Evolutionary conservation across 2,797 vertebrate genomes (phyloP).

Genomic region (Staurois parvus): DNA sequence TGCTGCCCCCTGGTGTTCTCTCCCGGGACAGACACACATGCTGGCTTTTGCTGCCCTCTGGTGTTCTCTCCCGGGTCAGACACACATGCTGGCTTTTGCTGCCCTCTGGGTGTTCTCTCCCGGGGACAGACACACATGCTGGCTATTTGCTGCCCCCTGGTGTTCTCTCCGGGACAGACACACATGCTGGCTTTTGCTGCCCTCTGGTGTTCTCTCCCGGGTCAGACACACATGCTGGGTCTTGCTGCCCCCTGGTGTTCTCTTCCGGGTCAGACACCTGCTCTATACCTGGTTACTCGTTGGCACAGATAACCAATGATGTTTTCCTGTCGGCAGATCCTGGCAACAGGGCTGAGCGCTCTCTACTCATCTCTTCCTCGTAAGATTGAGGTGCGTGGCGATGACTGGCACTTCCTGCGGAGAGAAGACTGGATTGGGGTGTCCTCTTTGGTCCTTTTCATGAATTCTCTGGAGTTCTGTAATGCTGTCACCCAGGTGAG

Average conservation of each 20-base stretch:
- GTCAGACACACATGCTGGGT: neutral
- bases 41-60: neutral
- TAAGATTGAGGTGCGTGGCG: slow-evolving; percentile 92
- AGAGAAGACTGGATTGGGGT: slow-evolving; percentile 94
- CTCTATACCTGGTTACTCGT: no score
- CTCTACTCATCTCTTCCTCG: slow-evolving; percentile 97
- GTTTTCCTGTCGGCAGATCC: slow-evolving; percentile 77
- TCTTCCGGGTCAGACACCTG: neutral
- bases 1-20: neutral
- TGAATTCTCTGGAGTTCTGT: slow-evolving; percentile 97
- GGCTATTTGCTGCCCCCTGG: neutral
- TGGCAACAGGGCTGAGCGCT: slow-evolving; percentile 94
- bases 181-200: neutral
- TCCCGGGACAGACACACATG: neutral
- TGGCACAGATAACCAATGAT: no score
- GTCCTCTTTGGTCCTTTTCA: slow-evolving; percentile 91
- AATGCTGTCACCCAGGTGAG: slow-evolving; percentile 92
- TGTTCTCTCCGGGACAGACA: neutral
- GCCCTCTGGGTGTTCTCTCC: neutral
- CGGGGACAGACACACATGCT: neutral
- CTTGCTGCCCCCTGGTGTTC: neutral
- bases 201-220: neutral
- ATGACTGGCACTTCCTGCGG: slow-evolving; percentile 94
- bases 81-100: neutral
- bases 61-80: neutral